Base-by-base conservation (phyloP, 1,140 invertebrate species). In the Drosophila ercepeae region DNA sequence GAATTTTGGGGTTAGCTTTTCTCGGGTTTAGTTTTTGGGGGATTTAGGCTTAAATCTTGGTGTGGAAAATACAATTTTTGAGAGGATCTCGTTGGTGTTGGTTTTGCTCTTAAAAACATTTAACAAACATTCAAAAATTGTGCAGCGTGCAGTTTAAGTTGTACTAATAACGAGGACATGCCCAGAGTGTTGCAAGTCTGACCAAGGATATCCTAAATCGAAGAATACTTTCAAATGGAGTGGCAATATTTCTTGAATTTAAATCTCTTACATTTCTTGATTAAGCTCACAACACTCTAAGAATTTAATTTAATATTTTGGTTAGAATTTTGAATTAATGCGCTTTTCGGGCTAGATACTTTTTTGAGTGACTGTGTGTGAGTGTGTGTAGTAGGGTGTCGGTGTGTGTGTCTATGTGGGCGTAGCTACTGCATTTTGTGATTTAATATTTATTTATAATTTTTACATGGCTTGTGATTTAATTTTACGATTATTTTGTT, bases 71-170 rank as follows among this genome's bases (percentile, higher is more conserved):
- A 69, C 75, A 88, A 88, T 89, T 89, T 88, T 88, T 75, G 78
- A 76, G 78, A 68, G 88, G 65, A 58, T 82, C 53, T 63, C 34
- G 50, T 27, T 53, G 63, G 55, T 70, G 65, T 75, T 61, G 53
- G 45, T 50, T 57, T 60, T 63, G 59, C 63, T 67, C 58, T 39
- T 60, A 59, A 81, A 81, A 86, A 82, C 82, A 78, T 75, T 88
- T 78, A 83, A 88, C 82, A 88, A 88, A 88, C 82, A 82, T 88
- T 88, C 74, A 71, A 89, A 89, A 88, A 83, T 67, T 65, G 83
- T 88, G 83, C 83, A 88, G 77, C 77, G 82, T 88, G 82, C 82
- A 88, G 82, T 88, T 88, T 88, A 78, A 88, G 79, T 88, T 88
- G 82, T 88, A 88, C 82, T 86, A 82, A 86, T 88, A 74, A 86